Conservation (phyloP, 2,888 invertebrate species). For the Marronus borbonicus region DNA sequence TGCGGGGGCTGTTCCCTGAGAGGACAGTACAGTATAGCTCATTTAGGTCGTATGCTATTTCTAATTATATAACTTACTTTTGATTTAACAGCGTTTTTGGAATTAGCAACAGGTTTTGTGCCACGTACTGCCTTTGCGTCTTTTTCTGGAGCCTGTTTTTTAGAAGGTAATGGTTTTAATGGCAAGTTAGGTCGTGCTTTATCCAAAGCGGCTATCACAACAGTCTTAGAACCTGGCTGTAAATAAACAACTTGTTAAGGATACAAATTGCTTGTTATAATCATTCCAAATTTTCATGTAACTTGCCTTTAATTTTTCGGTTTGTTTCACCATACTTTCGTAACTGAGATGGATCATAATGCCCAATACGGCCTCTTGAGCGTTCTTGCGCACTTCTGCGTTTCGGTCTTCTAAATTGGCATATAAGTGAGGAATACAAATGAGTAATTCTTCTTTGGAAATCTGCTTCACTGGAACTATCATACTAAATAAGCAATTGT, state of each 20-base stretch:
- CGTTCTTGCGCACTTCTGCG: constrained; percentile 91
- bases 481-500: constrained; percentile 6
- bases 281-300: neutral
- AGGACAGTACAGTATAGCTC: neutral
- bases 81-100: constrained; percentile 72
- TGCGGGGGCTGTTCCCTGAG: constrained; percentile 54
- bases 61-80: constrained; percentile 68
- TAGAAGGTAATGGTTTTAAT: constrained; percentile 81
- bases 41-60: neutral
- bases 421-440: constrained; percentile 85
- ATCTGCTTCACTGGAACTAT: constrained; percentile 78
- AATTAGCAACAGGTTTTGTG: constrained; percentile 73
- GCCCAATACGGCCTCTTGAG: constrained; percentile 90
- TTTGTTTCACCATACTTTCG: constrained; percentile 82
- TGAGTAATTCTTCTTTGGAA: constrained; percentile 85
- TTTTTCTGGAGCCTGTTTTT: constrained; percentile 74
- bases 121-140: constrained; percentile 74
- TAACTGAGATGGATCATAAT: constrained; percentile 95
- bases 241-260: neutral
- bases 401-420: constrained; percentile 92
- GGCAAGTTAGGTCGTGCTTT: constrained; percentile 90
- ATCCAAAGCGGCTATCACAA: constrained; percentile 85
- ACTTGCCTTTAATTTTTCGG: constrained; percentile 84
- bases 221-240: constrained; percentile 82
- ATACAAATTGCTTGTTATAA: neutral